These are phyloP conservation scores for Cryptocephalus primarius DNA, from an alignment of 2,888 invertebrate genomes.

Conservation along the genomic window DNA sequence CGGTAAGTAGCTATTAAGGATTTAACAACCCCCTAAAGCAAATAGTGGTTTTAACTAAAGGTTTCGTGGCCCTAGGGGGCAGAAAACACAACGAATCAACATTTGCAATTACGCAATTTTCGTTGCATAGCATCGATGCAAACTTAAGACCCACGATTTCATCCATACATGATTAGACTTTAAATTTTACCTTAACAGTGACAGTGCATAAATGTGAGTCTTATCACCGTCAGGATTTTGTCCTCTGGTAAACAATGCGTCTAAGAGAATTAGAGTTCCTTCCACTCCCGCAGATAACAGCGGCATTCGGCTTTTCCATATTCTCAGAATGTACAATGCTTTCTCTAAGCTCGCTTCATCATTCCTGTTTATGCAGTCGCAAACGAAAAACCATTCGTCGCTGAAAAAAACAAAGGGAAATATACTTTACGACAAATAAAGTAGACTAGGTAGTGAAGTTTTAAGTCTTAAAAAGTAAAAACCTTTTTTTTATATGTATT, in stretches of 20 bases:
- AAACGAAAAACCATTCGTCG: conserved; percentile 45
- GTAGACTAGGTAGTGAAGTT: background rate
- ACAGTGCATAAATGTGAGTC: conserved; percentile 49
- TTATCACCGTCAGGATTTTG: conserved; percentile 39
- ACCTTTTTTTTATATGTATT: too few relatives aligned
- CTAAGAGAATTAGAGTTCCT: conserved; percentile 46
- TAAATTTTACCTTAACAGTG: conserved; percentile 47
- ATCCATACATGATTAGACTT: too few relatives aligned
- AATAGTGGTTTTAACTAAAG: too few relatives aligned
- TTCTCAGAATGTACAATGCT: conserved; percentile 40
- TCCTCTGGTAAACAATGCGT: conserved; percentile 38
- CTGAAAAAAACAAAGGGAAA: conserved; percentile 19
- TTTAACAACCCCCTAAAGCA: too few relatives aligned
- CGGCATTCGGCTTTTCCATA: conserved; percentile 49
- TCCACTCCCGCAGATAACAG: conserved; percentile 49
- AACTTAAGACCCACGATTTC: too few relatives aligned
- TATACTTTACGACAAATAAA: background rate
- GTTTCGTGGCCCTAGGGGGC: too few relatives aligned
- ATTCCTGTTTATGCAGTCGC: conserved; percentile 37
- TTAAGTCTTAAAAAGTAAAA: too few relatives aligned
- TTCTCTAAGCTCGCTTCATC: conserved; percentile 30
- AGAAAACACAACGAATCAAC: too few relatives aligned
- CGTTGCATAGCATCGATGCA: too few relatives aligned
- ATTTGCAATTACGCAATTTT: too few relatives aligned
- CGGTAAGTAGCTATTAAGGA: too few relatives aligned